Base-by-base conservation (phyloP, 2,797 vertebrate genomes). In the Karalla daura region DNA sequence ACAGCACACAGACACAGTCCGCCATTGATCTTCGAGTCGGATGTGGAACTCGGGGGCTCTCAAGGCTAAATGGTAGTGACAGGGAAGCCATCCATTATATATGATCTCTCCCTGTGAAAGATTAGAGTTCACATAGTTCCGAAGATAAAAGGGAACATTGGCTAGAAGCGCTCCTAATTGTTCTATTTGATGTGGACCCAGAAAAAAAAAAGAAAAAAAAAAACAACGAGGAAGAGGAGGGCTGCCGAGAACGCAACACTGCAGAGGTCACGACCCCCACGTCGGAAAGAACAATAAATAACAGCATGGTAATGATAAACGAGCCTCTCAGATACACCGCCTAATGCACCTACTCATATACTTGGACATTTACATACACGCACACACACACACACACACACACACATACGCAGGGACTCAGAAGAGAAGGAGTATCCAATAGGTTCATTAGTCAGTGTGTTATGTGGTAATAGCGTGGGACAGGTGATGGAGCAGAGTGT, bases 401-500 rank as follows among this genome's bases (percentile, higher is more conserved):
- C 50, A 50, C 49, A 36, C 10, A 25, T 37, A 47, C 41, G 39
- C 7, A 44, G 20, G 49, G 63, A 50, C 63, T 54, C 46, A 10
- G 58, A 47, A 63, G 63, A 73, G 69, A 70, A 65, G 46, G 66
- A 76, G 70, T 47, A 69, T 86, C 76, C 80, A 58, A 56, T 68
- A 53, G 87, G 80, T 88, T 90, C 85, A 88, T 89, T 89, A 89
- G 81, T 89, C 83, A 81, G 71, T 80, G 77, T 78, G 86, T 78
- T 83, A 83, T 85, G 84, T 63, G 84, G 84, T 89, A 89, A 89
- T 84, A 84, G 86, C 56, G 60, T 89, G 86, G 87, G 91, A 89
- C 90, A 89, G 84, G 89, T 91, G 91, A 93, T 90, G 89, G 89
- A 91, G 90, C 90, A 89, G 86, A 81, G 91, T 90, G 93, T 92